Base-by-base conservation (phyloP, 30 jellyfish, hydroid and myxozoan species). In the Cassiopea andromeda region DNA sequence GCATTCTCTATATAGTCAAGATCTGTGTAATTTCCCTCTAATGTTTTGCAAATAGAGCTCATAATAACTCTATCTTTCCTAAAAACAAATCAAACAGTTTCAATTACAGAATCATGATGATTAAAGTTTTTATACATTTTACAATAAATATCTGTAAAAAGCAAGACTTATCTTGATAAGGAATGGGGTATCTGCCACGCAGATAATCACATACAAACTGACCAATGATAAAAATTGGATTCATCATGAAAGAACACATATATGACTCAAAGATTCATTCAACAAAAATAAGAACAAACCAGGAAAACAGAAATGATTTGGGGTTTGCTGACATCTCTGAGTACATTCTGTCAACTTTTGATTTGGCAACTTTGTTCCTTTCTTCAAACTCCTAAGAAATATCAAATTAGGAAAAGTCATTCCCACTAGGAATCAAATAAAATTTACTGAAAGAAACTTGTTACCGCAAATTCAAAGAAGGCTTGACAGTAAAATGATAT, bases 331-430 rank as follows among this genome's bases (percentile, higher is more conserved):
- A 69, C 60, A 12, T 48, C 77, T 83, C 75, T n/a, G 16, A 60
- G 60, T 47, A 69, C 17, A 86, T 68, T 69, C 13, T 19, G 64
- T 86, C 94, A 2, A 86, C 76, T n/a, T 86, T 69, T 67, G 69
- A 66, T 64, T 86, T 86, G 2, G 17, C 14, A 43, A 45, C 49
- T 8, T 47, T 1, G 46, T 72, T 78, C 46, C 69, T 80, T 46
- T 87, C 96, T 13, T 77, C 50, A 19, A 67, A 73, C 17, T 54
- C 46, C 90, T 80, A 48, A n/a, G 71, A 48, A 70, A 71, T n/a
- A n/a, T 44, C 64, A 78, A 80, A 70, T 3, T 12, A 15, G 15
- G 75, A 13, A 13, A 2, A 66, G 7, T 19, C n/a, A n/a, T n/a
- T n/a, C n/a, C n/a, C 7, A 66, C 7, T 66, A 66, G 64, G 9